Conservation (phyloP, 2,113 vertebrate genomes). For the Pomatostomus ruficeps region DNA sequence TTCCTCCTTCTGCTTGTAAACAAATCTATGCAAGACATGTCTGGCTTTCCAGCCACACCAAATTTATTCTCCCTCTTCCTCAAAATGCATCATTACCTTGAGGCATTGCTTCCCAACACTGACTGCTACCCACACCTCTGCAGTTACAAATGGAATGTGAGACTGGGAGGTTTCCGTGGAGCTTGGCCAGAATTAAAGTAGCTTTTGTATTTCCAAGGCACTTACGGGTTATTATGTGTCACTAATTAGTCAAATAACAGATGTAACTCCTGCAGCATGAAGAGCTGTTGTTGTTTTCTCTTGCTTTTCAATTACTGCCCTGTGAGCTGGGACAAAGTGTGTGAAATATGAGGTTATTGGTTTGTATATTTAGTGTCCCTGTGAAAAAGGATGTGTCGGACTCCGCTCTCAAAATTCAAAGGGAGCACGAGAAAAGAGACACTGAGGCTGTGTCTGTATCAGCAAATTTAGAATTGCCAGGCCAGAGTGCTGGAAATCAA, state of each 20-base stretch:
- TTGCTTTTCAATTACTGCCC: not conserved
- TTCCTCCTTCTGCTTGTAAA: not conserved
- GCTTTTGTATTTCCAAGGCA: not conserved
- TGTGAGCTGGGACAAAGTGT: not conserved
- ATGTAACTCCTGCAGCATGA: not conserved
- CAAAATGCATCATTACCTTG: not conserved
- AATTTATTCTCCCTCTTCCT: not conserved
- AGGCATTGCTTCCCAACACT: not conserved
- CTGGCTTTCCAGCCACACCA: not conserved
- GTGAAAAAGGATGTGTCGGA: rapidly evolving
- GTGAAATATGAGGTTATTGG: not conserved
- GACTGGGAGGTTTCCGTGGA: not conserved
- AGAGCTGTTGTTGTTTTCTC: not conserved
- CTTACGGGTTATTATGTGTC: not conserved
- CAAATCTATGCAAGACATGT: not conserved
- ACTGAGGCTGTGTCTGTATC: too few relatives aligned
- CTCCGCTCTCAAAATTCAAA: not conserved
- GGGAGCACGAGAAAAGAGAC: not conserved
- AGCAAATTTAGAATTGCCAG: not conserved
- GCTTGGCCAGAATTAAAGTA: not conserved
- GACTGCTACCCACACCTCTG: not conserved
- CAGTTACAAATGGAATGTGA: not conserved
- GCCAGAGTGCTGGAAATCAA: not conserved
- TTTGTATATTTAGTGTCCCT: not conserved
- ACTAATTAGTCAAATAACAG: not conserved